A percentile compares a stretch with the other conserved stretches of the same genome.
Evolutionary conservation across 2,797 vertebrate species (phyloP).

Genomic region (Channa striata): DNA sequence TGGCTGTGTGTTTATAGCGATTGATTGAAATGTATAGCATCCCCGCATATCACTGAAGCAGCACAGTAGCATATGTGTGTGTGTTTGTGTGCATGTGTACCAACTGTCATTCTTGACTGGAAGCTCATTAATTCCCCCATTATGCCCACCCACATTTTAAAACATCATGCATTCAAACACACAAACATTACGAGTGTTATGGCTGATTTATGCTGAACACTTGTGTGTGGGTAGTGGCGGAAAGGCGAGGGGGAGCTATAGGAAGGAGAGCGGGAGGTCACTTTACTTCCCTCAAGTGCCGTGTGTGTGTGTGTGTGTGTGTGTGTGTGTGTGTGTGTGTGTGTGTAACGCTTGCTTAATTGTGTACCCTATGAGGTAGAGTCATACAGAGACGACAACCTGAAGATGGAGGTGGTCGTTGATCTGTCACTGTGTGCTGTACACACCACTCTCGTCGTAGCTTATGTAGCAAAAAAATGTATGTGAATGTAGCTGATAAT

Average conservation of each 20-base stretch:
- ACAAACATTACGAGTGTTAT: too few relatives aligned
- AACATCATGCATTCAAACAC: slow-evolving; percentile 11
- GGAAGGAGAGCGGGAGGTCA: neutral
- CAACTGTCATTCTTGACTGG: too few relatives aligned
- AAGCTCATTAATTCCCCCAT: slow-evolving; percentile 16
- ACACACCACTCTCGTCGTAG: neutral
- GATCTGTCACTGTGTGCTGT: slow-evolving; percentile 1
- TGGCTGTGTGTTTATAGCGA: too few relatives aligned
- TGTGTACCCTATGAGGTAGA: slow-evolving; percentile 49
- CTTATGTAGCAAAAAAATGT: too few relatives aligned
- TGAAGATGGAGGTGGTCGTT: slow-evolving; percentile 18
- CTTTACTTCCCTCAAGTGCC: slow-evolving; percentile 53
- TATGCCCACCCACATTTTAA: neutral
- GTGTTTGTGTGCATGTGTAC: slow-evolving; percentile 3
- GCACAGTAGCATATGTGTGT: neutral
- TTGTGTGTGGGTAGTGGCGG: slow-evolving; percentile 38
- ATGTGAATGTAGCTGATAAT: neutral
- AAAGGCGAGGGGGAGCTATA: neutral
- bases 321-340: too few relatives aligned
- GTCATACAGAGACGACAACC: slow-evolving; percentile 16
- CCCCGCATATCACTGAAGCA: slow-evolving; percentile 14
- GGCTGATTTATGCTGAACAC: slow-evolving; percentile 57
- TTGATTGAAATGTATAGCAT: too few relatives aligned
- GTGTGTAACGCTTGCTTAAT: slow-evolving; percentile 28
- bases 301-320: slow-evolving; percentile 35